Evolutionary conservation across 1,140 invertebrate genomes (phyloP), one percentile per base, ranked within the genome.

Genomic region (Anoplophora glabripennis): DNA sequence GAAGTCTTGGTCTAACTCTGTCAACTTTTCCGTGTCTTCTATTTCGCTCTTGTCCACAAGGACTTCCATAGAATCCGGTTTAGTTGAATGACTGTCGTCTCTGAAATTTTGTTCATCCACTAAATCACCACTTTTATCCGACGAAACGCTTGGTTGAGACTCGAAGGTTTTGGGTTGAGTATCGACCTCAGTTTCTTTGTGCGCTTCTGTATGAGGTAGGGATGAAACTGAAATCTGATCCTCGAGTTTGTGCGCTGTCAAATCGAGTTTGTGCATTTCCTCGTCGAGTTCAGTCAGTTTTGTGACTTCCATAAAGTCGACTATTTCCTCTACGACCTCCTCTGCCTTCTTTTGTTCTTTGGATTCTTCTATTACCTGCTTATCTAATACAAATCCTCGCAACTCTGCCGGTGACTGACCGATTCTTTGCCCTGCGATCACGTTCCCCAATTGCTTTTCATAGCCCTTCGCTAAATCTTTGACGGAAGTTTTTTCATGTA

Each of bases 41-140:
- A 75, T 70, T 72, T 80, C 78, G 63, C 78, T 80, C 66, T 80
- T 80, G 65, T 81, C 79, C 14, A 80, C 74, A 56, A 79, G 77
- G 10, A 79, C 75, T 69, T 80, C 78, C 57, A 78, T 68, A 9
- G 76, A 78, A 63, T 78, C 77, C 10, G 73, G 73, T 65, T 76
- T 76, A 3, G 70, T 69, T 8, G 73, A 44, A 38, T 38, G 41
- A 15, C 59, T 70, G n/a, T 58, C 61, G 44, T 76, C 75, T 52
- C 42, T 51, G 0, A 41, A 33, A 17, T n/a, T 28, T 21, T 33
- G 40, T 21, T 54, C 38, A 2, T 48, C 54, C 9, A 53, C 11
- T 63, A 52, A 9, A 51, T 63, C 33, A 21, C 42, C 37, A 53
- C 59, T 66, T 18, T 54, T 65, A 53, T 71, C 64, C 0, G 68